Evolutionary conservation across 2,888 invertebrate species (phyloP).

Genomic region (Danaus chrysippus): DNA sequence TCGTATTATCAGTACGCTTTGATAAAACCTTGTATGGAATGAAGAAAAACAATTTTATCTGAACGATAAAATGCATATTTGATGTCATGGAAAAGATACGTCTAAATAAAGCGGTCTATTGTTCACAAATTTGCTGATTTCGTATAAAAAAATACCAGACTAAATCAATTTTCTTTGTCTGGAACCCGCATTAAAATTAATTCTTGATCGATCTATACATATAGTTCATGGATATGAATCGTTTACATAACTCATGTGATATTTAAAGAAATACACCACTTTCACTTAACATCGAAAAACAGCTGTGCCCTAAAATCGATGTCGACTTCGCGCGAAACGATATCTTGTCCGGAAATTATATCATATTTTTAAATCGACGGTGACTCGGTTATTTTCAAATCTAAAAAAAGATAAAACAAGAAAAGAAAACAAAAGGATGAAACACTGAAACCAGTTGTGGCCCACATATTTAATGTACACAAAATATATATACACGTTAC

Average conservation of each 20-base stretch:
- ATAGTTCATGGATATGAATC: not conserved
- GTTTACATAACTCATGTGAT: not conserved
- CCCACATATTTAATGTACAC: slow-evolving; percentile 28
- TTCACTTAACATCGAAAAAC: slow-evolving; percentile 20
- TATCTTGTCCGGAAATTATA: slow-evolving; percentile 12
- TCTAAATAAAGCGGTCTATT: too few relatives aligned
- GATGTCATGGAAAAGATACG: not conserved
- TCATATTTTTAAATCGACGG: slow-evolving; percentile 9
- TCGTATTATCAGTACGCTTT: too few relatives aligned
- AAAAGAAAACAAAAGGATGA: slow-evolving; percentile 7
- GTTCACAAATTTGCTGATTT: too few relatives aligned
- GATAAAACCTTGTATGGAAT: not conserved
- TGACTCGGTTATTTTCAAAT: not conserved
- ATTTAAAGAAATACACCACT: slow-evolving; percentile 15
- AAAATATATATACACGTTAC: slow-evolving; percentile 23
- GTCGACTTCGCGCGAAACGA: slow-evolving; percentile 11
- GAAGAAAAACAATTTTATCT: slow-evolving; percentile 1
- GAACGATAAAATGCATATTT: not conserved
- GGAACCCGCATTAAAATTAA: not conserved
- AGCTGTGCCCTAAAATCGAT: slow-evolving; percentile 14
- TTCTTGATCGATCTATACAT: too few relatives aligned
- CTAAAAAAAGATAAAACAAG: slow-evolving; percentile 9
- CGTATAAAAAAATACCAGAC: too few relatives aligned
- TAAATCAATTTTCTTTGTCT: too few relatives aligned
- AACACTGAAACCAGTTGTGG: slow-evolving; percentile 22